Evolutionary conservation across 2,888 invertebrate species (phyloP), one percentile per base, ranked within the genome.

Genomic region (Zaprionus obscuricornis): DNA sequence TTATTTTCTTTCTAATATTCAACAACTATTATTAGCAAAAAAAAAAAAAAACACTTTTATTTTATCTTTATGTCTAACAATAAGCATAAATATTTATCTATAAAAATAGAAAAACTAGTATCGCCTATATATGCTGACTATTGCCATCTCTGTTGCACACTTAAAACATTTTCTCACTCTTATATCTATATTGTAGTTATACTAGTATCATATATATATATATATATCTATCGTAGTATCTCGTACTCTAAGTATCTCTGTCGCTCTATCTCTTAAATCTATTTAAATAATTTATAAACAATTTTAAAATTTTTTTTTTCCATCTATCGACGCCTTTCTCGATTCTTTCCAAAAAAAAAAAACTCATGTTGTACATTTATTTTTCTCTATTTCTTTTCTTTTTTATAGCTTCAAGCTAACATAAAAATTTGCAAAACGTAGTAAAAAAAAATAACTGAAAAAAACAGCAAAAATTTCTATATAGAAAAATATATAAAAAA

Each of bases 321-420:
- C 47, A 34, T 63, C 18, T 57, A 8, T 37, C n/a, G n/a, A n/a
- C n/a, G n/a, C n/a, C 31, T 39, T 34, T 62, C 37, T 79, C 50
- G 58, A 57, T 57, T 81, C 29, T 50, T 67, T 65, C 62, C n/a
- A n/a, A n/a, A n/a, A n/a, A n/a, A n/a, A n/a, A n/a, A 43, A 66
- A 79, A 85, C 81, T 78, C 76, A 76, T 78, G 84, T 83, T 78
- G 86, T 79, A 79, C 64, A 86, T 81, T 86, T 85, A 58, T 82
- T 79, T 50, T 83, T 79, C 78, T 84, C 69, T 70, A 69, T 57
- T 74, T 66, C 67, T 67, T 71, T 74, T 77, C 68, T 62, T 76
- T 74, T 69, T 57, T 79, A 75, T 76, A 85, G 79, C 79, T 78
- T 85, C 76, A 72, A 85, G 84, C 84, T 84, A 74, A 74, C 33